A percentile compares a stretch with the other conserved stretches of the same genome.
These are phyloP conservation scores for Naja naja DNA, from an alignment of 2,113 vertebrate species.

Conservation along the genomic window DNA sequence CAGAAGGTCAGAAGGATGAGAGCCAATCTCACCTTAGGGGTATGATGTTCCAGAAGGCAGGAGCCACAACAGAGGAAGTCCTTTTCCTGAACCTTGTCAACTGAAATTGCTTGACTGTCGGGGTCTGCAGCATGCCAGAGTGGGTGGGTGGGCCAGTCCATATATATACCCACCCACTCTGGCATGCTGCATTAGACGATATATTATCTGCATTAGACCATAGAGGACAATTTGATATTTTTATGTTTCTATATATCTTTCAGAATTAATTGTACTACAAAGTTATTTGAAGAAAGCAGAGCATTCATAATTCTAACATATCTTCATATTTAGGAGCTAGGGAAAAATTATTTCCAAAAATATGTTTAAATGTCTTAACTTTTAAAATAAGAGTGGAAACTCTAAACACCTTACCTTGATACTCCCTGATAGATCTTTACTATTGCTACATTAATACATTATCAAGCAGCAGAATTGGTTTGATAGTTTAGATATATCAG, in stretches of 20 bases:
- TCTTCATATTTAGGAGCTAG: not conserved
- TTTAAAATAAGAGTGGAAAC: not conserved
- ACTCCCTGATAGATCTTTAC: not conserved
- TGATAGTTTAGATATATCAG: not conserved
- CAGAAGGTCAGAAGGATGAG: too few relatives aligned
- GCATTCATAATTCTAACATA: not conserved
- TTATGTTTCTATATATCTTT: not conserved
- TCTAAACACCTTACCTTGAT: not conserved
- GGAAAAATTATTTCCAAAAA: not conserved
- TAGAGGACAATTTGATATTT: not conserved
- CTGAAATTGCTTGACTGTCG: not conserved
- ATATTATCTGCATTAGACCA: not conserved
- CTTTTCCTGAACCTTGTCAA: not conserved
- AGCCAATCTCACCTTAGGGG: too few relatives aligned
- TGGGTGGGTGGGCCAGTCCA: not conserved
- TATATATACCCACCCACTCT: not conserved
- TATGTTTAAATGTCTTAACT: not conserved
- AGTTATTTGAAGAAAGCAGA: not conserved
- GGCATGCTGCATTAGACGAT: too few relatives aligned
- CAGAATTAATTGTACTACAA: not conserved
- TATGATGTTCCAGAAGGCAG: too few relatives aligned
- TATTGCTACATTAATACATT: not conserved
- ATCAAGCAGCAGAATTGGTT: not conserved
- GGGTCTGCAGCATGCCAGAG: not conserved
- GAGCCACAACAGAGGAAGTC: too few relatives aligned